These are phyloP conservation scores for Apomyelois bistriatella DNA, from an alignment of 2,888 invertebrate species.

Conservation along the genomic window DNA sequence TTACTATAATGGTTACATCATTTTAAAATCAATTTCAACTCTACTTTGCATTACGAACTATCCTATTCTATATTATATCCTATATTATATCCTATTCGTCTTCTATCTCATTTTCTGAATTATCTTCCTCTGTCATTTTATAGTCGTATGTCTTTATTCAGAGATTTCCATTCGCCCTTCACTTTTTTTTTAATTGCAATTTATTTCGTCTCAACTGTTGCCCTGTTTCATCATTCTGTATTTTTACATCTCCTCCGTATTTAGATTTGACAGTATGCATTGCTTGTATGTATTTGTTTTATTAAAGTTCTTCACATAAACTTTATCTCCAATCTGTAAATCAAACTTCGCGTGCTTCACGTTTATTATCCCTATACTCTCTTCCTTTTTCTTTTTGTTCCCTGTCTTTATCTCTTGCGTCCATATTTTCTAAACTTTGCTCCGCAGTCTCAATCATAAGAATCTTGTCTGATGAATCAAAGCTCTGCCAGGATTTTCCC, in stretches of 20 bases:
- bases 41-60: too few species aligned
- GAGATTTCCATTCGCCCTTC: slow-evolving; percentile 22
- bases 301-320: slow-evolving; percentile 24
- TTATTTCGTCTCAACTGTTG: slow-evolving; percentile 22
- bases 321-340: slow-evolving; percentile 26
- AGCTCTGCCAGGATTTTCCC: slow-evolving; percentile 28
- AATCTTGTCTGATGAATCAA: slow-evolving; percentile 29
- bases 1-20: too few species aligned
- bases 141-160: too few species aligned
- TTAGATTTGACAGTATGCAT: slow-evolving; percentile 19
- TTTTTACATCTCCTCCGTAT: slow-evolving; percentile 15
- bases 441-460: slow-evolving; percentile 16
- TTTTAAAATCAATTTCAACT: too few species aligned
- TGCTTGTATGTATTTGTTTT: slow-evolving; percentile 25
- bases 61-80: too few species aligned
- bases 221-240: slow-evolving; percentile 26
- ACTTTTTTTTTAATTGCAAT: slow-evolving; percentile 24
- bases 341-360: slow-evolving; percentile 17
- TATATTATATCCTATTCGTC: too few species aligned
- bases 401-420: slow-evolving; percentile 24
- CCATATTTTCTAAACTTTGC: slow-evolving; percentile 13
- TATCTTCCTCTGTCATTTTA: too few species aligned
- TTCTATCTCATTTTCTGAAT: too few species aligned
- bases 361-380: slow-evolving; percentile 23
- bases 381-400: slow-evolving; percentile 25